phyloP scores from a whole-genome alignment of 2,113 vertebrate genomes.

The Elephas maximus region DNA sequence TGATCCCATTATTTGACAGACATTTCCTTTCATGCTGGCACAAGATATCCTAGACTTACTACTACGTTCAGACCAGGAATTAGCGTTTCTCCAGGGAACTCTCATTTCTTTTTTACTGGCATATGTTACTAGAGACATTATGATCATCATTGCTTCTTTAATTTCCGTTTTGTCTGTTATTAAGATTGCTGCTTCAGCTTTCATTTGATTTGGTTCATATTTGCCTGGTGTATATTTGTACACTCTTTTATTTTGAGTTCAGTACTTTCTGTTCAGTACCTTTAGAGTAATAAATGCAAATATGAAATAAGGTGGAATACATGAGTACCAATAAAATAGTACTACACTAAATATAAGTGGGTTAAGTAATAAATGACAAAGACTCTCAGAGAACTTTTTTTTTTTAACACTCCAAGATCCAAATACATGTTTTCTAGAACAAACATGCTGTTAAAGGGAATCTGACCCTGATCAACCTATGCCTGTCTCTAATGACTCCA shows the following conservation, averaged over 20 bases:
- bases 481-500: neutral
- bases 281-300: neutral
- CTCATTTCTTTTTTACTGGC: neutral
- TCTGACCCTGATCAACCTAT: neutral
- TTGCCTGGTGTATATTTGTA: neutral
- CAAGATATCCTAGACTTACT: neutral
- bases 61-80: neutral
- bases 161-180: neutral
- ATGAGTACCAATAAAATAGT: neutral
- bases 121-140: neutral
- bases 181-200: neutral
- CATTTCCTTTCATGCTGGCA: neutral
- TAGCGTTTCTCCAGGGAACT: neutral
- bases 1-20: neutral
- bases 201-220: neutral
- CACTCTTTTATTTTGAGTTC: neutral
- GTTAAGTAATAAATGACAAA: neutral
- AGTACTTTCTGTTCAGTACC: neutral
- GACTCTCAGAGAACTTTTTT: neutral
- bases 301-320: neutral
- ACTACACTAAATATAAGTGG: neutral
- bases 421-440: neutral
- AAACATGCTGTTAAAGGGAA: neutral
- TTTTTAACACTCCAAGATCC: neutral
- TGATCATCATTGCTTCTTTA: neutral